A percentile compares a stretch with the other conserved stretches of the same genome.
phyloP scores from a whole-genome alignment of 2,888 invertebrate genomes.

The Chrysomela aeneicollis region DNA sequence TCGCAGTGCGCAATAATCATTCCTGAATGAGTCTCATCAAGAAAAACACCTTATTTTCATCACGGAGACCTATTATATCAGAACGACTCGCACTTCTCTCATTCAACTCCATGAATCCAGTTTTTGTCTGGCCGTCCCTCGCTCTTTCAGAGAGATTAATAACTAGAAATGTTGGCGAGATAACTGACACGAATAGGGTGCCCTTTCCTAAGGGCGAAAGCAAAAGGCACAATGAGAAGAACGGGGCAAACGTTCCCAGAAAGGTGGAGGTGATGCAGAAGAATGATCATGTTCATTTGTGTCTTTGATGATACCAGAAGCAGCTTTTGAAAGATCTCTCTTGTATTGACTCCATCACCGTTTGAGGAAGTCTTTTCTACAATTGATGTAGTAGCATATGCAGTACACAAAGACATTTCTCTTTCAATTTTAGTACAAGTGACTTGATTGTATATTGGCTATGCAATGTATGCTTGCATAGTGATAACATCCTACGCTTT shows the following conservation, averaged over 20 bases:
- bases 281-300: background rate
- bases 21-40: no score
- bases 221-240: background rate
- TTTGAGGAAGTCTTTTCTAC: background rate
- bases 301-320: background rate
- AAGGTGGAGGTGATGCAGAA: background rate
- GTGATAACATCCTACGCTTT: no score
- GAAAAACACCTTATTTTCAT: background rate
- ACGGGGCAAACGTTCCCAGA: background rate
- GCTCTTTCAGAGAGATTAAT: slow-evolving; percentile 16
- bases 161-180: slow-evolving; percentile 14
- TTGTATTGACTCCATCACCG: background rate
- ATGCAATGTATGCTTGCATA: no score
- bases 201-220: background rate
- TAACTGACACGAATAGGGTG: slow-evolving; percentile 15
- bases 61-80: slow-evolving; percentile 12
- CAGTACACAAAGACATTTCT: no score
- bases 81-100: slow-evolving; percentile 11
- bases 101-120: slow-evolving; percentile 14
- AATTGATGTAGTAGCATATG: background rate
- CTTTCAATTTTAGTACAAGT: no score
- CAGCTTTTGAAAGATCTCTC: background rate
- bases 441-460: no score
- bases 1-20: no score
- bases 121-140: slow-evolving; percentile 14